Base-by-base conservation (phyloP, 2,113 vertebrate species). In the Alexandromys fortis region DNA sequence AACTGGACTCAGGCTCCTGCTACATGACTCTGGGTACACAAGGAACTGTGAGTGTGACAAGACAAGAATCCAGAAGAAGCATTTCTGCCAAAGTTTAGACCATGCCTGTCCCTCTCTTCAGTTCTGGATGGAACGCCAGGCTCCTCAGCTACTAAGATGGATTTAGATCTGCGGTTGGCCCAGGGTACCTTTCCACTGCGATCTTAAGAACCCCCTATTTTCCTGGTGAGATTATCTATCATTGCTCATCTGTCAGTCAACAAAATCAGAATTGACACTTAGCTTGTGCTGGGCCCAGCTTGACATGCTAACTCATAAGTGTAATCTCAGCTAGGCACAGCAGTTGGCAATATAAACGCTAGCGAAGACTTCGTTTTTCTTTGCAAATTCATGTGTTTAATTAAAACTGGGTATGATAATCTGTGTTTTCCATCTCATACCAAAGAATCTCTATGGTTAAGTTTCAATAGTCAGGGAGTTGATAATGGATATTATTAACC, bases 31-130 rank as follows among this genome's bases (percentile, higher is more conserved):
- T 42, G 94, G 67, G 3, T 72, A 33, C 55, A 1, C 10, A 65
- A 72, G 26, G 75, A 88, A 12, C 42, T 76, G 38, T 55, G 63
- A 42, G 3, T 16, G 1, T 58, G 22, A 24, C 14, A 4, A 65
- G 1, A 5, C 49, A 58, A 76, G 5, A 10, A 45, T 14, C 4
- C 63, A 38, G 47, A 86, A 17, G 45, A 12, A 49, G 17, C 1
- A 1, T 78, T 28, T 33, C 30, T 58, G 4, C 22, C 28, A 28
- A 3, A n/a, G 0, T 0, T 89, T 72, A 26, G 65, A 17, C 11
- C 24, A 16, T 49, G 45, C 8, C 28, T 24, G 16, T 33, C 24
- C 22, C 28, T 73, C 28, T 49, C 24, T 52, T 45, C 58, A 30
- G 26, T 52, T 65, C 12, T 5, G n/a, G 9, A 3, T 3, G 28